These are phyloP conservation scores for Apteryx owenii DNA, from an alignment of 2,113 vertebrate genomes.

Conservation along the genomic window DNA sequence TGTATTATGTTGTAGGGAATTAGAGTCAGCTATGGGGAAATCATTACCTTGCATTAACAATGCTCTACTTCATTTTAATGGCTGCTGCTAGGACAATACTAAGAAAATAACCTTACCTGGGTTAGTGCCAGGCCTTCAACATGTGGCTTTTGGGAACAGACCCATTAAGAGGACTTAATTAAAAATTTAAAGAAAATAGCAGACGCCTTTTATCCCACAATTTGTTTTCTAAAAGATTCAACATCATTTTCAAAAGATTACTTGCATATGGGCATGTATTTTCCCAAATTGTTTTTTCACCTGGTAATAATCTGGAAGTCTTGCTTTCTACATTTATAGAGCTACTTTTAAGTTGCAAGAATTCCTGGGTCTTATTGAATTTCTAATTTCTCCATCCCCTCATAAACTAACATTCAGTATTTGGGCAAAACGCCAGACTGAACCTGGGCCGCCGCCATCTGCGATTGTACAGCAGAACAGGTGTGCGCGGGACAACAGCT, in stretches of 20 bases:
- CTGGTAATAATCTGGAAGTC: slow-evolving; percentile 20
- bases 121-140: background rate
- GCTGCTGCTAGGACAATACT: slow-evolving; percentile 1
- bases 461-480: accelerated
- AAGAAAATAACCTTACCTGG: background rate
- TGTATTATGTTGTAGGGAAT: background rate
- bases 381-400: background rate
- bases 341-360: background rate
- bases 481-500: background rate
- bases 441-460: accelerated
- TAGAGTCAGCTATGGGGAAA: slow-evolving; percentile 32
- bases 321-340: background rate
- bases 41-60: background rate
- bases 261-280: background rate
- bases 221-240: background rate
- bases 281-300: slow-evolving; percentile 37
- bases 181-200: background rate
- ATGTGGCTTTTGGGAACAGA: background rate
- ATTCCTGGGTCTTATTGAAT: background rate
- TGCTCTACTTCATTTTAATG: background rate
- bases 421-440: background rate
- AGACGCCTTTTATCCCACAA: slow-evolving; percentile 4
- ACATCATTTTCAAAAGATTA: background rate
- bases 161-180: background rate
- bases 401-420: background rate